Evolutionary conservation across 2,113 vertebrate species (phyloP).

Genomic region (Zosterops hypoxanthus): DNA sequence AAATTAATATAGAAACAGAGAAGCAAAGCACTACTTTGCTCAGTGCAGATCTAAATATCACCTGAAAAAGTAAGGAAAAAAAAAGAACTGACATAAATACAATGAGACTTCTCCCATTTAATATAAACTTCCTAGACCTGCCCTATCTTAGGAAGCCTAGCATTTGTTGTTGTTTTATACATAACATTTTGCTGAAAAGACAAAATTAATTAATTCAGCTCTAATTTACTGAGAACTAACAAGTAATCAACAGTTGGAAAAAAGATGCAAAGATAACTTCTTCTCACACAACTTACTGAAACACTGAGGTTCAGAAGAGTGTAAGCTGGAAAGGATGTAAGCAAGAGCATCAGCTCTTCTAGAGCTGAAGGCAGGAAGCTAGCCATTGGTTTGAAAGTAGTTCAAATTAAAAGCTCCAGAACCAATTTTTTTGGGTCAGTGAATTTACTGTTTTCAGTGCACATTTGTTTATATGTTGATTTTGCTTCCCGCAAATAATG

Average conservation of each 20-base stretch:
- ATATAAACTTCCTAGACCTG: background rate
- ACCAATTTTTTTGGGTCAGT: background rate
- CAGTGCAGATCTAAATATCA: background rate
- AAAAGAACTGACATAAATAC: background rate
- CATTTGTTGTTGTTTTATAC: background rate
- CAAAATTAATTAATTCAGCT: background rate
- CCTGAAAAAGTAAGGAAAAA: background rate
- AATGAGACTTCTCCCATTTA: background rate
- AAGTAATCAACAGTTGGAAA: background rate
- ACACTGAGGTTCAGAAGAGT: background rate
- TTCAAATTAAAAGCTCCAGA: background rate
- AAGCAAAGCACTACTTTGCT: background rate
- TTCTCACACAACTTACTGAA: background rate
- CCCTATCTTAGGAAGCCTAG: background rate
- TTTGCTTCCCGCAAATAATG: background rate
- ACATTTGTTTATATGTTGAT: background rate
- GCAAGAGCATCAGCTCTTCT: background rate
- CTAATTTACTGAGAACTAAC: background rate
- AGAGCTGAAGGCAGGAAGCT: background rate
- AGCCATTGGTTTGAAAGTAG: background rate
- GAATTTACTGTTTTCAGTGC: background rate
- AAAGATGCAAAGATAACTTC: background rate
- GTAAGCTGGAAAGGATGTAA: background rate
- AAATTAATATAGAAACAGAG: background rate
- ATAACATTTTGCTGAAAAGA: background rate